phyloP scores from a whole-genome alignment of 2,113 vertebrate genomes.

The Oriolus oriolus region DNA sequence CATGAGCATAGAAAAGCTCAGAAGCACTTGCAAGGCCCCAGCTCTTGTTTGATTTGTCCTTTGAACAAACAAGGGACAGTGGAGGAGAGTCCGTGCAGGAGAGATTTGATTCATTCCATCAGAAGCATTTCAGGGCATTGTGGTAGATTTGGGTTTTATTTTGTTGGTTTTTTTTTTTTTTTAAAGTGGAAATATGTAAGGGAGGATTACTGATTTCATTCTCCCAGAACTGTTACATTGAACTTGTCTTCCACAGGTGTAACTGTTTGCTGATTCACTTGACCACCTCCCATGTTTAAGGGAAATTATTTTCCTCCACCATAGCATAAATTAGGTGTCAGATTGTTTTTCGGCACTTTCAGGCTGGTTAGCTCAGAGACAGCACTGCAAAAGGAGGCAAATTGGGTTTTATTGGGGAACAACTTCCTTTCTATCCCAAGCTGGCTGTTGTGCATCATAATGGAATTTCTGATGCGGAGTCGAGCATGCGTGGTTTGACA shows the following conservation, averaged over 20 bases:
- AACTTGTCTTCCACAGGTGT: neutral
- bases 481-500: neutral
- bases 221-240: conserved; percentile 21
- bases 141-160: neutral
- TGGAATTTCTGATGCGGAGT: neutral
- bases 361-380: conserved; percentile 59
- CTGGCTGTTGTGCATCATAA: neutral
- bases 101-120: conserved; percentile 33
- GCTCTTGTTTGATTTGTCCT: neutral
- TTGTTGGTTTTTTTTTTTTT: neutral
- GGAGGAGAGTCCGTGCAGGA: conserved; percentile 31
- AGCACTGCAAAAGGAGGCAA: neutral
- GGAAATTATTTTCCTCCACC: conserved; percentile 46
- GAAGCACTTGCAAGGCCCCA: neutral
- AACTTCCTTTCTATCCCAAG: neutral
- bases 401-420: neutral
- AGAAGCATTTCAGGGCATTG: neutral
- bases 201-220: neutral
- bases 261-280: conserved; percentile 37
- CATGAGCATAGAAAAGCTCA: neutral
- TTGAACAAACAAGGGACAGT: conserved; percentile 22
- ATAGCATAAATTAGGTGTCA: conserved; percentile 50
- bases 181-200: neutral
- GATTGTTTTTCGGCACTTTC: conserved; percentile 50
- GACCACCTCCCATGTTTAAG: conserved; percentile 25